These are phyloP conservation scores for Phymanthus crucifer DNA, from an alignment of 92 coral and sea anemone genomes.

Conservation along the genomic window DNA sequence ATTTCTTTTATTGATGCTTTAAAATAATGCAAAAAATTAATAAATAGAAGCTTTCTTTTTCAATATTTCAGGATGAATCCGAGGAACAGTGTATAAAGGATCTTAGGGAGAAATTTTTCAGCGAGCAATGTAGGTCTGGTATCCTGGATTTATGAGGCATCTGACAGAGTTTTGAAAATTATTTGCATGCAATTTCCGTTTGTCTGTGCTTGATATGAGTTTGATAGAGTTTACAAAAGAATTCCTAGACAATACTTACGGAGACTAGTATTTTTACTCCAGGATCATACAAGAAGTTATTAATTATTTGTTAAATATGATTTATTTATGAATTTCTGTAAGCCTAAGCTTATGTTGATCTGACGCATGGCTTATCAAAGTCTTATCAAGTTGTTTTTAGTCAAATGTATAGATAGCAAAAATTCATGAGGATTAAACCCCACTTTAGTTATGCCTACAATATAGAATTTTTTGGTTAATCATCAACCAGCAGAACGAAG, in stretches of 20 bases:
- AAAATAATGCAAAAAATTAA: not conserved
- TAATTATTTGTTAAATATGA: not conserved
- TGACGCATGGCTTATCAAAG: not conserved
- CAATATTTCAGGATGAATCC: slow-evolving; percentile 47
- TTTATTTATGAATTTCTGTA: not conserved
- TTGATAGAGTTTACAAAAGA: not conserved
- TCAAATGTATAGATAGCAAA: no score
- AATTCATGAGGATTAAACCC: no score
- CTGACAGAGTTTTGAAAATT: not conserved
- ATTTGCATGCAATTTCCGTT: not conserved
- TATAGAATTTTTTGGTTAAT: no score
- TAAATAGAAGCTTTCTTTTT: not conserved
- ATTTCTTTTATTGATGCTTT: not conserved
- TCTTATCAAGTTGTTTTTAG: not conserved
- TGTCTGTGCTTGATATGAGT: not conserved
- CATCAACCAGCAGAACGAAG: no score
- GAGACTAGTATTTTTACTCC: not conserved
- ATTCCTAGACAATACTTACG: not conserved
- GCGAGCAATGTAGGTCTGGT: slow-evolving; percentile 54
- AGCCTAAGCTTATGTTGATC: not conserved
- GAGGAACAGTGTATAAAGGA: slow-evolving; percentile 53
- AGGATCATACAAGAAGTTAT: not conserved
- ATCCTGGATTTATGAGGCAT: not conserved
- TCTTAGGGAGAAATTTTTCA: slow-evolving; percentile 65
- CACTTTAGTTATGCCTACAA: no score